Evolutionary conservation across 2,797 vertebrate genomes (phyloP), one percentile per base, ranked within the genome.

Genomic region (Ficedula albicollis): DNA sequence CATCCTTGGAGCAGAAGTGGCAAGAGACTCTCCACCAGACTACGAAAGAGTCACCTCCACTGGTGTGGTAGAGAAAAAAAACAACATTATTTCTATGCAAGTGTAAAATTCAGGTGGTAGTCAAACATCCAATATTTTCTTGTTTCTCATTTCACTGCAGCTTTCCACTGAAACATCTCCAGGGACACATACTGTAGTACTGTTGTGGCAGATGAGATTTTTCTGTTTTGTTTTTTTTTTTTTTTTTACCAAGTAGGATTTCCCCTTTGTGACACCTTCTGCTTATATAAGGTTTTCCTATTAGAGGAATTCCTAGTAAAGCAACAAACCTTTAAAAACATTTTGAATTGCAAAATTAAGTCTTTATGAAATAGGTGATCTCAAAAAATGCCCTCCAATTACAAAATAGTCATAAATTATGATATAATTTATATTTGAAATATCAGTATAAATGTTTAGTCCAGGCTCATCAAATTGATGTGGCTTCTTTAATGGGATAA

Each of bases 61-160:
- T 44, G 6, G 7, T 10, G 43, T 11, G 9, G 22, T 11, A 60
- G 15, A 29, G 36, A 1, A 44, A 68, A 72, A 41, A 49, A 9
- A 0, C 2, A 67, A 11, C 29, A 54, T 19, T 36, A 8, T 27
- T 63, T 51, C 13, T 0, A 2, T 32, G 26, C 1, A 0, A n/a
- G 10, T 43, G 30, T 58, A 59, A 76, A 80, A 93, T 56, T 48
- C 6, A 2, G 9, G 10, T 56, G 56, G 29, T 56, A 43, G 36
- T 36, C 46, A 69, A 69, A 43, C 11, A 84, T 26, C 30, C 22
- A 49, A 13, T 34, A 39, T 6, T 52, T 13, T 36, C 12, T 44
- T 48, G 30, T 63, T 86, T 67, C 58, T 49, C 22, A 4, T 44
- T 67, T 63, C 32, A 59, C 44, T 79, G 51, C 36, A 68, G 20